A percentile compares a stretch with the other conserved stretches of the same genome.
phyloP scores from a whole-genome alignment of 2,888 invertebrate genomes.

The Drosophila falleni region DNA sequence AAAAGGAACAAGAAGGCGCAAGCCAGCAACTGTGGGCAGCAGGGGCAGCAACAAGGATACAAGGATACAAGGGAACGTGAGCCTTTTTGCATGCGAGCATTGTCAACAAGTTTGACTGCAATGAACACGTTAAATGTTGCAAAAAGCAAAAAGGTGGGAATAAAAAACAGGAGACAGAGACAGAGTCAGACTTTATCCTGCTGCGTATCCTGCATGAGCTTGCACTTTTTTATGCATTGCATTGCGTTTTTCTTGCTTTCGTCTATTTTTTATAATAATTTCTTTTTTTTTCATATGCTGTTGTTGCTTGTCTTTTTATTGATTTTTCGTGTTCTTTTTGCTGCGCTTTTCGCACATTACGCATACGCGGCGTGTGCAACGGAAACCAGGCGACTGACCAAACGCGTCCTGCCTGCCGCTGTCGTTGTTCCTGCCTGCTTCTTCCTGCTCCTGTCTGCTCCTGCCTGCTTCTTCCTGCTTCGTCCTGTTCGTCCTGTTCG shows the following conservation, averaged over 20 bases:
- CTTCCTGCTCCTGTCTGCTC: not conserved
- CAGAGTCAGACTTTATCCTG: constrained; percentile 9
- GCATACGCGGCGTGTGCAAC: constrained; percentile 74
- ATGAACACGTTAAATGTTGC: constrained; percentile 57
- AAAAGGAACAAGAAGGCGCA: constrained; percentile 73
- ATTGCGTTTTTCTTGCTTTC: constrained; percentile 45
- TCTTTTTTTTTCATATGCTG: not conserved
- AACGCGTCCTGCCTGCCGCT: constrained; percentile 71
- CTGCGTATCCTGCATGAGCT: constrained; percentile 41
- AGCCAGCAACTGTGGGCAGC: not conserved
- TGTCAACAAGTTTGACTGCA: constrained; percentile 82
- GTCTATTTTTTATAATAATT: constrained; percentile 29
- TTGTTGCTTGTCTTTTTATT: constrained; percentile 46
- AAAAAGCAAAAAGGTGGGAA: constrained; percentile 33
- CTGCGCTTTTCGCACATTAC: constrained; percentile 62
- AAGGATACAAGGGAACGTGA: constrained; percentile 11
- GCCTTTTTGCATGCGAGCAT: constrained; percentile 59
- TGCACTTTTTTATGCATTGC: constrained; percentile 56
- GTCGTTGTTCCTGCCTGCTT: constrained; percentile 1
- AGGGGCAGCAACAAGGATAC: not conserved
- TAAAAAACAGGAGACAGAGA: not conserved
- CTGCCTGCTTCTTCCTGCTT: not conserved
- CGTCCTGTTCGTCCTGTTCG: constrained; percentile 6
- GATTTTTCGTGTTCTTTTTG: constrained; percentile 66
- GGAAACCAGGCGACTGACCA: constrained; percentile 84